Percentiles rank a stretch among this genome's conserved stretches.
phyloP scores from a whole-genome alignment of 2,888 invertebrate genomes.

The Papilio protenor region DNA sequence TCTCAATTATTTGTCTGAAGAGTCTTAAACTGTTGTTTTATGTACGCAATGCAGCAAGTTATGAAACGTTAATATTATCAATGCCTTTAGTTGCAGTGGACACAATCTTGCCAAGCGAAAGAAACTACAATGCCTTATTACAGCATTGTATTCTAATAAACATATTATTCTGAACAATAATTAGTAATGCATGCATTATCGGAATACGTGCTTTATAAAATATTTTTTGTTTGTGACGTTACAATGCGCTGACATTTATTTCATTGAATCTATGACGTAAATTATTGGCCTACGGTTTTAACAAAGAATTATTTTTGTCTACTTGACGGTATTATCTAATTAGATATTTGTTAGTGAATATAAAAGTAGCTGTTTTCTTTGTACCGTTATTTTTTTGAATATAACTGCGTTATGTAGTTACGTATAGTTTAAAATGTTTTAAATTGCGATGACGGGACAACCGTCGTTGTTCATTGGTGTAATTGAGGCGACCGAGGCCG shows the following conservation, averaged over 20 bases:
- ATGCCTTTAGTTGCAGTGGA: conserved; percentile 19
- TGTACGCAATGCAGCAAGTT: conserved; percentile 37
- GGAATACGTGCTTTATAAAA: conserved; percentile 34
- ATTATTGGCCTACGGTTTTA: background rate
- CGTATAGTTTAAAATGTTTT: conserved; percentile 64
- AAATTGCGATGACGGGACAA: conserved; percentile 74
- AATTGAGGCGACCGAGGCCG: conserved; percentile 74
- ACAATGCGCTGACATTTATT: conserved; percentile 21
- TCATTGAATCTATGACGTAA: conserved; percentile 5
- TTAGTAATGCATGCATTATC: conserved; percentile 20
- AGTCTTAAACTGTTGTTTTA: conserved; percentile 12
- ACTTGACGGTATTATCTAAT: background rate
- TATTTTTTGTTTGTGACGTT: background rate
- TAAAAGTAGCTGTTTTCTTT: background rate
- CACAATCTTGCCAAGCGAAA: conserved; percentile 25
- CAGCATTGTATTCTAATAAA: background rate
- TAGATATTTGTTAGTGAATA: too few relatives aligned
- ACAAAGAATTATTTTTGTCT: background rate
- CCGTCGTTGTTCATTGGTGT: conserved; percentile 69
- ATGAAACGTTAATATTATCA: conserved; percentile 37
- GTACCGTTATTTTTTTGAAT: conserved; percentile 13
- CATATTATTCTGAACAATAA: conserved; percentile 12
- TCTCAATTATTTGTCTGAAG: conserved; percentile 21
- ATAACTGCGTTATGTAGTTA: conserved; percentile 5
- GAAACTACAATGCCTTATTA: conserved; percentile 28